A percentile compares a stretch with the other conserved stretches of the same genome.
Conservation (phyloP, 2,113 vertebrate species). For the Sterna hirundo region DNA sequence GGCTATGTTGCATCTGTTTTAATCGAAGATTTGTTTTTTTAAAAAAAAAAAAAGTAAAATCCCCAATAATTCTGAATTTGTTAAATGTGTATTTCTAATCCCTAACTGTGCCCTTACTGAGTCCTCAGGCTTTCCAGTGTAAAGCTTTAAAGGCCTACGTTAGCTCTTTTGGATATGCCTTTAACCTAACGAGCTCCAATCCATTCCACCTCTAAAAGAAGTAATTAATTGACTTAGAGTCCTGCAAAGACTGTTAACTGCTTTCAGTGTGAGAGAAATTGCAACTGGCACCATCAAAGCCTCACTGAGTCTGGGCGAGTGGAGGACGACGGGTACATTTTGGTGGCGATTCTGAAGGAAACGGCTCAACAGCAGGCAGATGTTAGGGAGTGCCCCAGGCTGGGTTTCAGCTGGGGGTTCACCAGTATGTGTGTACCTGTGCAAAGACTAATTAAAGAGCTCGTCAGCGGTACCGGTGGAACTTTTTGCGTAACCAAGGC, state of each 20-base stretch:
- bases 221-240: not conserved
- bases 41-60: not conserved
- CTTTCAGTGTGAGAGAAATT: not conserved
- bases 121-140: not conserved
- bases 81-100: not conserved
- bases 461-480: not conserved
- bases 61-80: not conserved
- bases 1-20: not conserved
- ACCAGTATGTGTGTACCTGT: not conserved
- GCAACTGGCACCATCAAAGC: not conserved
- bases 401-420: not conserved
- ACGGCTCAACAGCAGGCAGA: not conserved
- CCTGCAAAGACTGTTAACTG: not conserved
- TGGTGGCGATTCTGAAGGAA: not conserved
- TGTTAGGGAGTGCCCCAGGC: accelerated
- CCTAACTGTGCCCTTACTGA: not conserved
- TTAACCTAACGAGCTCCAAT: not conserved
- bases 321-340: not conserved
- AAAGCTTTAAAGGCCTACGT: not conserved
- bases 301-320: accelerated
- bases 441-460: not conserved
- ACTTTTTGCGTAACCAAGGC: not conserved
- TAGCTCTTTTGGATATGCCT: not conserved
- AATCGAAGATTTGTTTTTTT: not conserved
- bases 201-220: not conserved